Conservation (phyloP, 2,113 vertebrate species). For the Hypomesus transpacificus region DNA sequence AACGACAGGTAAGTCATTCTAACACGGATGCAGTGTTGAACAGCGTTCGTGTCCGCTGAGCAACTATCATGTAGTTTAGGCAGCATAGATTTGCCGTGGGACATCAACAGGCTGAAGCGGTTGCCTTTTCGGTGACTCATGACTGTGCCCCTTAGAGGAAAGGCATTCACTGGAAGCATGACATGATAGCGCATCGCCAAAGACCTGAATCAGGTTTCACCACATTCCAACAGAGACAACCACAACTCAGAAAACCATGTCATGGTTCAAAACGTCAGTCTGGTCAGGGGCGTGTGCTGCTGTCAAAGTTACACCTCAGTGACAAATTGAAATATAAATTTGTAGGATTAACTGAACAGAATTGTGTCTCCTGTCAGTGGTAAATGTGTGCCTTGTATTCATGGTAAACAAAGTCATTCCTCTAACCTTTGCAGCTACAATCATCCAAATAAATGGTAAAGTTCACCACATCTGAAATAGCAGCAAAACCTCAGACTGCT, state of each 20-base stretch:
- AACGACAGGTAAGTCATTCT: no score
- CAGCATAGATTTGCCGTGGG: neutral
- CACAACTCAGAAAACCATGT: neutral
- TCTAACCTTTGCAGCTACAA: no score
- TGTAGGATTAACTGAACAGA: no score
- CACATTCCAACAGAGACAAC: constrained; percentile 21
- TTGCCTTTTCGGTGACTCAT: constrained; percentile 31
- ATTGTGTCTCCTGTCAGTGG: no score
- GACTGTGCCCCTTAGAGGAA: neutral
- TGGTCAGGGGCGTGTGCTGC: neutral
- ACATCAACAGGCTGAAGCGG: neutral
- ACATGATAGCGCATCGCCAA: neutral
- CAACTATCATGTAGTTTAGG: constrained; percentile 8
- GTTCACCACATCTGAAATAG: no score
- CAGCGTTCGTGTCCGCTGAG: neutral
- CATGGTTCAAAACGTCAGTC: neutral
- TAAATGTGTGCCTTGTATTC: no score
- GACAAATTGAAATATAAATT: no score
- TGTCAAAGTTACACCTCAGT: no score
- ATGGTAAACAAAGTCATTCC: no score
- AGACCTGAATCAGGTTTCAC: constrained; percentile 39
- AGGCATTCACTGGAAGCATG: neutral
- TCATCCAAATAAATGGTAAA: no score
- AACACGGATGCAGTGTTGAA: no score
- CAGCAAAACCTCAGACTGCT: no score